A percentile compares a stretch with the other conserved stretches of the same genome.
These are phyloP conservation scores for Halcyon chelicuti DNA, from an alignment of 2,797 vertebrate species.

Conservation along the genomic window DNA sequence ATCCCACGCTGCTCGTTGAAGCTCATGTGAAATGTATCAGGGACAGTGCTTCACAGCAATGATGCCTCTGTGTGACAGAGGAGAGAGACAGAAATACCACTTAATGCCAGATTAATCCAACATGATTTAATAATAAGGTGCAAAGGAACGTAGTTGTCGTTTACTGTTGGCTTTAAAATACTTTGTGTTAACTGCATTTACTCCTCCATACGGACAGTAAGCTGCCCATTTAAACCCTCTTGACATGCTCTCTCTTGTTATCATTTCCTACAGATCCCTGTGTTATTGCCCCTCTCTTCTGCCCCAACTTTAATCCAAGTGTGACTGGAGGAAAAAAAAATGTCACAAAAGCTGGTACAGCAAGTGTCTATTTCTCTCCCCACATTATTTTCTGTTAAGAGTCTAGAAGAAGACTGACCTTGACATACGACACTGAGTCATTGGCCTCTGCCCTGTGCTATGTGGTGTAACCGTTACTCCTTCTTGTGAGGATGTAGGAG, in stretches of 20 bases:
- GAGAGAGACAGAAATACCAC: constrained; percentile 52
- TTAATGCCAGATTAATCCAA: constrained; percentile 65
- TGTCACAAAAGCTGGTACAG: neutral
- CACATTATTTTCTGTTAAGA: neutral
- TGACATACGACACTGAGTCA: neutral
- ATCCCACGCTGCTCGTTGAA: neutral
- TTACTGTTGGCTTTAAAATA: neutral
- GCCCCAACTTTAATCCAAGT: neutral
- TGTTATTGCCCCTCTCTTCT: neutral
- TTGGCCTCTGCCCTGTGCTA: fast-evolving
- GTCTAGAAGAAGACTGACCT: neutral
- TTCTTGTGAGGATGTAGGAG: neutral
- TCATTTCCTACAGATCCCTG: neutral
- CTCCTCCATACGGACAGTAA: neutral
- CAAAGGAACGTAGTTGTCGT: constrained; percentile 26
- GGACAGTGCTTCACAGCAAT: neutral
- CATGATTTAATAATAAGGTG: constrained; percentile 26
- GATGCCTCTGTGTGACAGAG: constrained; percentile 16
- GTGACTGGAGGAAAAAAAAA: neutral
- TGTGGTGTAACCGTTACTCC: fast-evolving
- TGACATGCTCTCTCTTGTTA: neutral
- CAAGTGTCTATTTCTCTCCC: neutral
- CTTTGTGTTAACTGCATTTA: neutral
- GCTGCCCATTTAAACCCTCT: neutral
- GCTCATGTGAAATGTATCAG: neutral